A percentile compares a stretch with the other conserved stretches of the same genome.
phyloP scores from a whole-genome alignment of 2,888 invertebrate genomes.

The Drosophila bunnanda region DNA sequence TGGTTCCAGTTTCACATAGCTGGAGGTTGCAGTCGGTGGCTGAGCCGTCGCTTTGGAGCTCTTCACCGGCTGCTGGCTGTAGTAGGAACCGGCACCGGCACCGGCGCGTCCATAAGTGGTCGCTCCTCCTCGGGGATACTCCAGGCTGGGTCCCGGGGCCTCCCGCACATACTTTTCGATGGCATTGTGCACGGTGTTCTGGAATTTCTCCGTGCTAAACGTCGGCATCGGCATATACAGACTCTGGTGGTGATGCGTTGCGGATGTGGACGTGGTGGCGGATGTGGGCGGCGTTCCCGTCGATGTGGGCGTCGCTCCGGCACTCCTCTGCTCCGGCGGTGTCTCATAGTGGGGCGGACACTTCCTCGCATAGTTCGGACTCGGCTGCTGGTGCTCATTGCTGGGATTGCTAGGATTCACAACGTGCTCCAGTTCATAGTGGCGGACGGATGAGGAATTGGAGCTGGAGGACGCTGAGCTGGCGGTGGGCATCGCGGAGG shows the following conservation, averaged over 20 bases:
- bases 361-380: conserved; percentile 81
- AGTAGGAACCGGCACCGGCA: conserved; percentile 22
- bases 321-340: conserved; percentile 60
- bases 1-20: conserved; percentile 59
- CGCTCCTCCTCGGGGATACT: conserved; percentile 48
- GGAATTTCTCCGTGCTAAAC: conserved; percentile 80
- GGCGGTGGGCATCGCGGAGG: conserved; percentile 20
- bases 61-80: conserved; percentile 25
- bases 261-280: conserved; percentile 3
- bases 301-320: conserved; percentile 37
- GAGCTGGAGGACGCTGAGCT: conserved; percentile 7
- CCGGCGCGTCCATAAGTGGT: conserved; percentile 25
- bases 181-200: conserved; percentile 70
- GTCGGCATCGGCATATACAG: conserved; percentile 80
- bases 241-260: conserved; percentile 65
- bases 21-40: conserved; percentile 33
- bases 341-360: conserved; percentile 79
- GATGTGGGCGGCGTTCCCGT: conserved; percentile 26
- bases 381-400: conserved; percentile 76
- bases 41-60: conserved; percentile 8
- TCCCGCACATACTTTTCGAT: conserved; percentile 71
- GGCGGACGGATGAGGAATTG: conserved; percentile 28
- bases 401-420: conserved; percentile 78
- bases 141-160: conserved; percentile 61
- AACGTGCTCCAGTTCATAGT: conserved; percentile 69